phyloP scores from a whole-genome alignment of 2,113 vertebrate genomes.

The Erythrolamprus reginae region DNA sequence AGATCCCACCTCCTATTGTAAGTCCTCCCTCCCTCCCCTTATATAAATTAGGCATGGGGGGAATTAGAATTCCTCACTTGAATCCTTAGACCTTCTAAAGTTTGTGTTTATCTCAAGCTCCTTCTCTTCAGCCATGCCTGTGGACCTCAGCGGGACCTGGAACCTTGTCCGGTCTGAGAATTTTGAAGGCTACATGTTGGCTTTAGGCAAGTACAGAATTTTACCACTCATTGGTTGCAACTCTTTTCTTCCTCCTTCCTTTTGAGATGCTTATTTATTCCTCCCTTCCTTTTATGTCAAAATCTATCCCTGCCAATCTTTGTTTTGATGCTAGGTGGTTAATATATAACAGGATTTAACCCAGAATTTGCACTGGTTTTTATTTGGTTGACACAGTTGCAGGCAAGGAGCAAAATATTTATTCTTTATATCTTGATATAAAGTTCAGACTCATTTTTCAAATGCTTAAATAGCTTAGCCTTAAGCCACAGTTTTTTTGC shows the following conservation, averaged over 20 bases:
- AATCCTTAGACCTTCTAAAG: neutral
- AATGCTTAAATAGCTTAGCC: neutral
- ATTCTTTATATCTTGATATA: neutral
- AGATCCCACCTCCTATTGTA: constrained; percentile 2
- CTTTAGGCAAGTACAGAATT: constrained; percentile 70
- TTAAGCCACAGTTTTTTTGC: too few species aligned
- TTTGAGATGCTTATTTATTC: neutral
- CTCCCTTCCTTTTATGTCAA: neutral
- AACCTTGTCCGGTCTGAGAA: constrained; percentile 81
- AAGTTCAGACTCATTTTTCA: neutral
- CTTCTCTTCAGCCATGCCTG: constrained; percentile 63
- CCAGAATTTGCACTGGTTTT: neutral
- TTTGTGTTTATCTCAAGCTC: rapidly evolving
- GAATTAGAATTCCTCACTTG: rapidly evolving
- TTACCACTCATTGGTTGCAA: neutral
- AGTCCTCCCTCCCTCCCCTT: constrained; percentile 18
- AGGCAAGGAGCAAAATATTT: neutral
- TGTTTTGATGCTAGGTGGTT: neutral
- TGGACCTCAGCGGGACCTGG: constrained; percentile 80
- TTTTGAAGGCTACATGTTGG: constrained; percentile 81
- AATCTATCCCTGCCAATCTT: neutral
- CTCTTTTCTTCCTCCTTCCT: neutral
- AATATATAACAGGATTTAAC: neutral
- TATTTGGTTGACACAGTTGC: neutral
- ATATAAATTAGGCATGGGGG: constrained; percentile 21